A percentile compares a stretch with the other conserved stretches of the same genome.
Conservation (phyloP, 2,888 invertebrate species). For the Meganola albula region DNA sequence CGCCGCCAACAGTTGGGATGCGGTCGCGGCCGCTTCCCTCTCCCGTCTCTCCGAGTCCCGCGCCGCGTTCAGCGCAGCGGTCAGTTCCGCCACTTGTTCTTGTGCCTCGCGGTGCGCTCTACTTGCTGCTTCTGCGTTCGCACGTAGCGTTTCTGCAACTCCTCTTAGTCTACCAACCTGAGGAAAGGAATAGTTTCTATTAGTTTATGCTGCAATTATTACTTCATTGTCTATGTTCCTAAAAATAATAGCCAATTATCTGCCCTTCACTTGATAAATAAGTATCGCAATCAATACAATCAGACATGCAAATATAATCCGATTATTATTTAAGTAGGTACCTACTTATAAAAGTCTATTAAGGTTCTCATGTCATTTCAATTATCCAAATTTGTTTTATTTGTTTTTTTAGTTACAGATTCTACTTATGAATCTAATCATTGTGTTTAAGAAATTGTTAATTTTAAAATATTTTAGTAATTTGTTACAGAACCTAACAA, state of each 20-base stretch:
- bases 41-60: constrained; percentile 71
- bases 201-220: background rate
- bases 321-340: too few species aligned
- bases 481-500: background rate
- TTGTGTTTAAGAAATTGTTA: too few species aligned
- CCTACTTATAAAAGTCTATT: too few species aligned
- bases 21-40: constrained; percentile 68
- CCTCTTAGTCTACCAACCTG: constrained; percentile 71
- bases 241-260: too few species aligned
- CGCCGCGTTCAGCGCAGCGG: constrained; percentile 67
- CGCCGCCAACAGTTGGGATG: constrained; percentile 79
- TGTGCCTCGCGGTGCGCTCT: constrained; percentile 74
- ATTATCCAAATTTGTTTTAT: too few species aligned
- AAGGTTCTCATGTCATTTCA: too few species aligned
- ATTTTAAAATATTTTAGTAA: background rate
- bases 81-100: constrained; percentile 66
- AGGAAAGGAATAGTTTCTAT: constrained; percentile 1
- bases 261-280: too few species aligned
- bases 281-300: too few species aligned
- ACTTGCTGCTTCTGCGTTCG: constrained; percentile 77
- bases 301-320: too few species aligned
- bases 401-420: too few species aligned
- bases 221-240: too few species aligned
- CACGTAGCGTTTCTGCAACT: constrained; percentile 77
- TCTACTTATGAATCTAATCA: too few species aligned